phyloP scores from a whole-genome alignment of 2,113 vertebrate species.

The Gambusia affinis region DNA sequence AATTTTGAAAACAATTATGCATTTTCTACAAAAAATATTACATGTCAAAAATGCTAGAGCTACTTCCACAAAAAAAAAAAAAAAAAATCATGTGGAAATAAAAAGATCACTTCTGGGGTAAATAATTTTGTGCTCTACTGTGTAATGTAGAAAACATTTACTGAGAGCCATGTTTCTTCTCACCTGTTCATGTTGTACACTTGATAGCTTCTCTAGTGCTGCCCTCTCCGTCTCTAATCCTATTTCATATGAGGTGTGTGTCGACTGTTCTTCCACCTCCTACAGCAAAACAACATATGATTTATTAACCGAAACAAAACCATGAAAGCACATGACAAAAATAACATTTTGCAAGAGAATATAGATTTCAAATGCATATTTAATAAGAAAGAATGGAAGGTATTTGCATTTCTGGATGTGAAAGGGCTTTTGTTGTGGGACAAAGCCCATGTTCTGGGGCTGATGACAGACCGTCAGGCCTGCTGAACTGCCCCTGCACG shows the following conservation, averaged over 20 bases:
- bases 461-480: conserved; percentile 49
- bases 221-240: conserved; percentile 71
- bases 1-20: too few relatives aligned
- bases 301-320: not conserved
- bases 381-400: not conserved
- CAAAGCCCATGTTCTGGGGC: conserved; percentile 42
- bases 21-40: too few relatives aligned
- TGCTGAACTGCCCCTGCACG: conserved; percentile 31
- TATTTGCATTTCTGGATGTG: conserved; percentile 28
- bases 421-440: conserved; percentile 40
- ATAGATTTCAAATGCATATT: not conserved
- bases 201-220: conserved; percentile 69
- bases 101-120: not conserved
- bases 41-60: too few relatives aligned
- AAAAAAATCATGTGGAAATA: not conserved
- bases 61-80: too few relatives aligned
- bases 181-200: conserved; percentile 76
- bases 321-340: not conserved
- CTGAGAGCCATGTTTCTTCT: not conserved
- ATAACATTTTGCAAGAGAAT: not conserved
- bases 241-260: conserved; percentile 65
- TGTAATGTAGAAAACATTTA: not conserved
- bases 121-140: not conserved
- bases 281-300: conserved; percentile 43
- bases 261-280: conserved; percentile 79